A percentile compares a stretch with the other conserved stretches of the same genome.
These are phyloP conservation scores for Euura saliciscinereae DNA, from an alignment of 1,140 invertebrate species.

Conservation along the genomic window DNA sequence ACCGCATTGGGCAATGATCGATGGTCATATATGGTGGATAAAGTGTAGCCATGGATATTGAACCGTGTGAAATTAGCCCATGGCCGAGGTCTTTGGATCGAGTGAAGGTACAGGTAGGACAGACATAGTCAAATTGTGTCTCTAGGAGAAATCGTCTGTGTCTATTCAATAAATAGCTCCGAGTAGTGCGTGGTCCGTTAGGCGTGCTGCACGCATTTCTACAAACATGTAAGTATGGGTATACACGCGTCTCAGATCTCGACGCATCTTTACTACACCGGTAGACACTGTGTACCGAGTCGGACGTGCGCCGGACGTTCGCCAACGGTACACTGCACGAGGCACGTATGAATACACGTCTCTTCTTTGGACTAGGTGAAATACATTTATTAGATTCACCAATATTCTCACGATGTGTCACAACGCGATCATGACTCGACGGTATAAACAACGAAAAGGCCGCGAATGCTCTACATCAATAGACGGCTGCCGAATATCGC, in stretches of 20 bases:
- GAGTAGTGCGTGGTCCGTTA: neutral
- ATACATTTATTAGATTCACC: neutral
- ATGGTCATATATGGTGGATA: too few species aligned
- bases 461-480: neutral
- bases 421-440: neutral
- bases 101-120: neutral
- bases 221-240: neutral
- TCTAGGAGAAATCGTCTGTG: neutral
- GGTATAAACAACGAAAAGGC: neutral
- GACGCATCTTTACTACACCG: neutral
- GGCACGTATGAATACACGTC: neutral
- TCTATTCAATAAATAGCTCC: constrained; percentile 5
- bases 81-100: neutral
- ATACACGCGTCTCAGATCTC: neutral
- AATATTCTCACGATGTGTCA: neutral
- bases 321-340: neutral
- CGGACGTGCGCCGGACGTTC: neutral
- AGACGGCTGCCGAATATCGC: neutral
- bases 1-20: too few species aligned
- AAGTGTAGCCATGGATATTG: too few species aligned
- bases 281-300: too few species aligned
- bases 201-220: neutral
- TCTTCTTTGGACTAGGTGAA: neutral
- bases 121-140: neutral
- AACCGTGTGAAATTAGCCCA: neutral